Evolutionary conservation across 2,888 invertebrate genomes (phyloP).

Genomic region (Chrysolina oricalcia): DNA sequence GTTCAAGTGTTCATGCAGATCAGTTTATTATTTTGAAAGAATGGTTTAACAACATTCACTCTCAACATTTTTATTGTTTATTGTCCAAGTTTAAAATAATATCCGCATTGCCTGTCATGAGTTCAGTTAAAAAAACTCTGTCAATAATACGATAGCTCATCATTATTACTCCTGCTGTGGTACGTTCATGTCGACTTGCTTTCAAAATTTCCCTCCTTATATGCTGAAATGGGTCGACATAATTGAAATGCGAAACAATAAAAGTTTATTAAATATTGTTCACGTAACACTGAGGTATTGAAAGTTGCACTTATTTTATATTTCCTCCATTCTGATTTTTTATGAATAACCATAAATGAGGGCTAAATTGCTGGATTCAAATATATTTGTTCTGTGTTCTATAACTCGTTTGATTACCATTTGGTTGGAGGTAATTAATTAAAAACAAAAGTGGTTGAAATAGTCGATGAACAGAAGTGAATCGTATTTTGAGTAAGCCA

Average conservation of each 20-base stretch:
- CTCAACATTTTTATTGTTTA: too few species aligned
- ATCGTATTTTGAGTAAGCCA: too few species aligned
- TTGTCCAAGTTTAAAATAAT: too few species aligned
- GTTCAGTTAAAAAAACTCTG: background rate
- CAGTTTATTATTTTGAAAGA: too few species aligned
- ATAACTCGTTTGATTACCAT: too few species aligned
- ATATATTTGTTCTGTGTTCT: too few species aligned
- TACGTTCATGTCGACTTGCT: constrained; percentile 26
- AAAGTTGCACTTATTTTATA: constrained; percentile 11
- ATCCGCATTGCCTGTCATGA: background rate
- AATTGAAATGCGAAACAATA: constrained; percentile 44
- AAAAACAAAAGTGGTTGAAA: too few species aligned
- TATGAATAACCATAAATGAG: background rate
- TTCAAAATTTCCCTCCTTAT: constrained; percentile 51
- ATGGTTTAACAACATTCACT: too few species aligned
- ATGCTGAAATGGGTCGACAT: constrained; percentile 43
- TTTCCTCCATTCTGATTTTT: constrained; percentile 29
- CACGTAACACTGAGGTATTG: constrained; percentile 37
- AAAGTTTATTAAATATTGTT: constrained; percentile 43
- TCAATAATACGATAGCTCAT: background rate
- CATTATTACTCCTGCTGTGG: background rate
- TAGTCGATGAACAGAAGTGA: too few species aligned
- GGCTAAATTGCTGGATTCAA: background rate
- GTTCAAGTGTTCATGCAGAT: too few species aligned
- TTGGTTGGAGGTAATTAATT: too few species aligned